Evolutionary conservation across 2,888 invertebrate species (phyloP).

Genomic region (Lasioglossum villosulum): DNA sequence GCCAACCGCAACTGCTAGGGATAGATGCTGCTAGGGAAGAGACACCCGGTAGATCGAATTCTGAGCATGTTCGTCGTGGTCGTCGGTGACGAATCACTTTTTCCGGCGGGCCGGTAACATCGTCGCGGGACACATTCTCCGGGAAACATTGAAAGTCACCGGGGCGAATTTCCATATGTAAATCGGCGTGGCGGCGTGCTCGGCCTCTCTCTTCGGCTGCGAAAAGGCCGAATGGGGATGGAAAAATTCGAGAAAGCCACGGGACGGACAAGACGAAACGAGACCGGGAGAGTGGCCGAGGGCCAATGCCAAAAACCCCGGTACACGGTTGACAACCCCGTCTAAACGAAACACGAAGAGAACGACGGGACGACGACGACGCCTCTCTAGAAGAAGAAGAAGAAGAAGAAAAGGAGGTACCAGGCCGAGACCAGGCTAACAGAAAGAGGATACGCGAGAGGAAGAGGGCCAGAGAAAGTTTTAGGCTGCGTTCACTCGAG

Average conservation of each 20-base stretch:
- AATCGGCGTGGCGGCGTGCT: not conserved
- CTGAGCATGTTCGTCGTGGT: not conserved
- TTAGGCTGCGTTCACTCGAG: conserved; percentile 62
- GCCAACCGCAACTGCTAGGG: too few species aligned
- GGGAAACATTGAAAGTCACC: conserved; percentile 23
- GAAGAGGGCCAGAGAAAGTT: conserved; percentile 38
- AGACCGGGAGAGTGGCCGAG: conserved; percentile 52
- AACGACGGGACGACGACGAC: not conserved
- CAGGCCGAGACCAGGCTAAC: not conserved
- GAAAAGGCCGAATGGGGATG: not conserved
- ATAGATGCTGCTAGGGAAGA: not conserved
- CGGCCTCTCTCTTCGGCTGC: not conserved
- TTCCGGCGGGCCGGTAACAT: not conserved
- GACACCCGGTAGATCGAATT: conserved; percentile 1
- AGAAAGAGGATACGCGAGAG: not conserved
- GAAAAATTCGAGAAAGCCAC: conserved; percentile 25
- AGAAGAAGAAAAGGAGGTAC: not conserved
- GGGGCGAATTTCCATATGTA: conserved; percentile 37
- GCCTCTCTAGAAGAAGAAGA: conserved; percentile 19
- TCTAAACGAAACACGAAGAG: conserved; percentile 41
- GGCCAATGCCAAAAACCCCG: conserved; percentile 73
- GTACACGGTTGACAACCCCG: conserved; percentile 74
- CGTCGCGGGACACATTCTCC: not conserved
- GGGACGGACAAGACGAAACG: conserved; percentile 51
- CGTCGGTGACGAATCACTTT: conserved; percentile 7